Conservation (phyloP, 1,140 invertebrate genomes). For the Amphibalanus amphitrite region DNA sequence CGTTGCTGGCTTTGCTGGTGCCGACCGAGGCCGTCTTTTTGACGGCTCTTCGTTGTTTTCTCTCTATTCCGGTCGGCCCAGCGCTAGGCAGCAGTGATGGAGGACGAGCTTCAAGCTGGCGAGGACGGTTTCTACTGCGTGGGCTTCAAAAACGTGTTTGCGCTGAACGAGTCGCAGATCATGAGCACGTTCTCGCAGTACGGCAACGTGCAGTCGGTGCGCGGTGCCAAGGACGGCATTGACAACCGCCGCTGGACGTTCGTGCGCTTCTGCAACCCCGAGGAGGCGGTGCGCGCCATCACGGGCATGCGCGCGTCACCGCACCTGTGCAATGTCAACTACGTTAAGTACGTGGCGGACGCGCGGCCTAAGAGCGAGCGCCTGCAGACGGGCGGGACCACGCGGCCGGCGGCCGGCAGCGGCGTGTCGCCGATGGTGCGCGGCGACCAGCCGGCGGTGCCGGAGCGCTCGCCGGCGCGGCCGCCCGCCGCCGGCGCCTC, state of each 20-base stretch:
- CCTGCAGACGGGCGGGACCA: no score
- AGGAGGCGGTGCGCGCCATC: conserved; percentile 2
- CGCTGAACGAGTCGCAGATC: background rate
- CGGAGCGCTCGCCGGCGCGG: background rate
- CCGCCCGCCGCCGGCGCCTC: background rate
- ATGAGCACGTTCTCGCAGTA: background rate
- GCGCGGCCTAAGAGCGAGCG: no score
- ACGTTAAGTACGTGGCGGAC: no score
- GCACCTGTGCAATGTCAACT: no score
- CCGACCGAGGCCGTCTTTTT: no score
- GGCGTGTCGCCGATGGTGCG: no score
- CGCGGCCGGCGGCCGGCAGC: no score
- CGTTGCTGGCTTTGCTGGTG: no score
- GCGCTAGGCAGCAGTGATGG: background rate
- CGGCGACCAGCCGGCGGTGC: no score
- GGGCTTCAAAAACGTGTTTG: background rate
- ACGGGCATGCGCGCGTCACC: no score
- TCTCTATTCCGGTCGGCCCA: no score
- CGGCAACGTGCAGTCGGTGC: background rate
- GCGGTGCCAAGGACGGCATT: background rate
- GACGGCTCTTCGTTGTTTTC: no score
- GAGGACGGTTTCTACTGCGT: background rate
- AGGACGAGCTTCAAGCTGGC: background rate
- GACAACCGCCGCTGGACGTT: background rate
- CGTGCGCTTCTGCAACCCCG: background rate